These are phyloP conservation scores for Acrocyrtus sp. DNA, from an alignment of 2,888 invertebrate species.

Conservation along the genomic window DNA sequence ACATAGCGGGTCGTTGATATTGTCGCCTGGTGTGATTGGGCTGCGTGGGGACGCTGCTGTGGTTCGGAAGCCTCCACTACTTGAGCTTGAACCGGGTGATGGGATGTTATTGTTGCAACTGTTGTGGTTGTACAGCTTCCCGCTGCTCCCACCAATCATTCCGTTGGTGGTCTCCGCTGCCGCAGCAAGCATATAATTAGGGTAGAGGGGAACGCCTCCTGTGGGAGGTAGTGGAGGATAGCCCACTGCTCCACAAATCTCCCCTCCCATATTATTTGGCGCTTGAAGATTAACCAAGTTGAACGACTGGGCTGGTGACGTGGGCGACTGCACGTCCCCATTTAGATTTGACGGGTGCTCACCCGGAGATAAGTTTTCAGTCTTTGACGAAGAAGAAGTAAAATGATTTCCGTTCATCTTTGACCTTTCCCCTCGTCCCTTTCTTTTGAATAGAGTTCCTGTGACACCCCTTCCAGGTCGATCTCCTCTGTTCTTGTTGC, in stretches of 20 bases:
- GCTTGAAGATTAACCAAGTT: conserved; percentile 45
- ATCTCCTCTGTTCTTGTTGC: conserved; percentile 38
- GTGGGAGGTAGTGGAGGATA: conserved; percentile 10
- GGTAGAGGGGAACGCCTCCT: conserved; percentile 34
- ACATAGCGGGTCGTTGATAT: conserved; percentile 35
- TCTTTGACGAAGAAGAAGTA: conserved; percentile 39
- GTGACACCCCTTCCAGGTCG: conserved; percentile 26
- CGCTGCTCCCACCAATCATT: conserved; percentile 27
- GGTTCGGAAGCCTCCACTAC: conserved; percentile 40
- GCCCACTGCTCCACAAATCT: conserved; percentile 18
- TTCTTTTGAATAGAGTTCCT: conserved; percentile 50
- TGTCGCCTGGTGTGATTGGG: conserved; percentile 33
- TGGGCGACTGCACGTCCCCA: conserved; percentile 45
- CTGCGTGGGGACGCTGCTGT: conserved; percentile 31
- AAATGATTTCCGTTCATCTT: conserved; percentile 26
- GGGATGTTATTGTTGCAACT: conserved; percentile 44
- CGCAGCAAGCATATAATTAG: conserved; percentile 29
- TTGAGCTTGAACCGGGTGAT: conserved; percentile 33
- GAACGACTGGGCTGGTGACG: conserved; percentile 41
- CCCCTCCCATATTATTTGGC: conserved; percentile 17
- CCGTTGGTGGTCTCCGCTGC: conserved; percentile 33
- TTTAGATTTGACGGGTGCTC: conserved; percentile 45
- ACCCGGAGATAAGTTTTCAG: conserved; percentile 42
- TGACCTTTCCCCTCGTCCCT: conserved; percentile 39
- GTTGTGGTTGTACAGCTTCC: conserved; percentile 30